Evolutionary conservation across 1,140 invertebrate species (phyloP).

Genomic region (Rhopalosiphum maidis): DNA sequence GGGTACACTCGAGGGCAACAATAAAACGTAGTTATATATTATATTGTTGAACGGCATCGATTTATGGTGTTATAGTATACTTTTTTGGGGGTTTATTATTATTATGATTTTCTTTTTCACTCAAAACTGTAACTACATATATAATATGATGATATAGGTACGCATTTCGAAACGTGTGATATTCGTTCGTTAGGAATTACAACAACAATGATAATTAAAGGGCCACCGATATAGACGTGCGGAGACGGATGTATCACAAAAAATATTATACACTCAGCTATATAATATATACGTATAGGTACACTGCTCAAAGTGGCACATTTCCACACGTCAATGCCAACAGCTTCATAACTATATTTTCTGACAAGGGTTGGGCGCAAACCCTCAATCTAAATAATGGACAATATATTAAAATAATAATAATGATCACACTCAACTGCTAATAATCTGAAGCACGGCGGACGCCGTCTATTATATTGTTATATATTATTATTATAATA

Average conservation of each 20-base stretch:
- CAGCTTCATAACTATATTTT: slow-evolving; percentile 21
- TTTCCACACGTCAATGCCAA: slow-evolving; percentile 32
- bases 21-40: background rate
- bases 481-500: background rate
- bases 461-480: background rate
- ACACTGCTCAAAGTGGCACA: background rate
- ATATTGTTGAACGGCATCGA: slow-evolving; percentile 46
- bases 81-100: background rate
- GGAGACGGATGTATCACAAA: slow-evolving; percentile 14
- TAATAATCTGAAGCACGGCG: background rate
- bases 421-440: background rate
- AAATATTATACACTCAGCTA: background rate
- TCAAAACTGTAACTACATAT: background rate
- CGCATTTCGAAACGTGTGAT: background rate
- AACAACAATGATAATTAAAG: slow-evolving; percentile 14
- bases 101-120: background rate
- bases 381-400: slow-evolving; percentile 17
- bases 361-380: background rate
- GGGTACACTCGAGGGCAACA: slow-evolving; percentile 7
- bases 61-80: background rate
- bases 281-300: background rate
- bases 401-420: background rate
- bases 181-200: background rate
- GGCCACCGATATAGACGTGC: background rate
- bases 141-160: background rate